These are phyloP conservation scores for Archivesica marissinica DNA, from an alignment of 1,140 invertebrate genomes.

Conservation along the genomic window DNA sequence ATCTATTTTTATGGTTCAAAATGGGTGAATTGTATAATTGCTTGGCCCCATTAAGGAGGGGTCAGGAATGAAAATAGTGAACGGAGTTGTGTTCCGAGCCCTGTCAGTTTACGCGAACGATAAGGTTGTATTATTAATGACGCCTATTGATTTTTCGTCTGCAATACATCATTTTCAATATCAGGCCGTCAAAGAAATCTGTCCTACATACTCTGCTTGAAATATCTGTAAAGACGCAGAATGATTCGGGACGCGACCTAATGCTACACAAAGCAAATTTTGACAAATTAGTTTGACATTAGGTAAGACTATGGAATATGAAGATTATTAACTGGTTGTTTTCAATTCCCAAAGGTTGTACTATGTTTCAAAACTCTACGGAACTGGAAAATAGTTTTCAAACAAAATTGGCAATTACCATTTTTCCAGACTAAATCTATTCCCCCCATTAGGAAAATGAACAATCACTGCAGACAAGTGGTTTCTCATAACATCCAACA, in stretches of 20 bases:
- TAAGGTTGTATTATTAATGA: slow-evolving; percentile 64
- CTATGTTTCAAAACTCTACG: slow-evolving; percentile 41
- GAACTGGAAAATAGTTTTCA: slow-evolving; percentile 46
- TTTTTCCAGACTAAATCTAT: slow-evolving; percentile 17
- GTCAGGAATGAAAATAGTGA: slow-evolving; percentile 54
- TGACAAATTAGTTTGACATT: slow-evolving; percentile 64
- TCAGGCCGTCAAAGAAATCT: slow-evolving; percentile 63
- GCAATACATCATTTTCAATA: slow-evolving; percentile 66
- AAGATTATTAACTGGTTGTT: slow-evolving; percentile 49
- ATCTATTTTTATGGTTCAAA: slow-evolving; percentile 32
- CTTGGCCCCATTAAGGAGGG: slow-evolving; percentile 57
- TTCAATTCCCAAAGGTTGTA: slow-evolving; percentile 14
- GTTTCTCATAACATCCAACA: background rate
- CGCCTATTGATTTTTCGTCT: slow-evolving; percentile 56
- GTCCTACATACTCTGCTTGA: slow-evolving; percentile 51
- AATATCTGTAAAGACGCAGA: slow-evolving; percentile 52
- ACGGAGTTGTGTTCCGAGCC: background rate
- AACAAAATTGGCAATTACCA: slow-evolving; percentile 33
- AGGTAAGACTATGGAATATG: slow-evolving; percentile 34
- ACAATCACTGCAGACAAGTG: slow-evolving; percentile 24
- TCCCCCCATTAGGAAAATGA: slow-evolving; percentile 39
- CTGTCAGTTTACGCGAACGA: slow-evolving; percentile 57
- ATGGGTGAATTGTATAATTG: slow-evolving; percentile 62
- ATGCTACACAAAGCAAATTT: slow-evolving; percentile 56
- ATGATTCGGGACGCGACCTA: slow-evolving; percentile 29